Evolutionary conservation across 2,888 invertebrate genomes (phyloP).

Genomic region (Conomelus anceps): DNA sequence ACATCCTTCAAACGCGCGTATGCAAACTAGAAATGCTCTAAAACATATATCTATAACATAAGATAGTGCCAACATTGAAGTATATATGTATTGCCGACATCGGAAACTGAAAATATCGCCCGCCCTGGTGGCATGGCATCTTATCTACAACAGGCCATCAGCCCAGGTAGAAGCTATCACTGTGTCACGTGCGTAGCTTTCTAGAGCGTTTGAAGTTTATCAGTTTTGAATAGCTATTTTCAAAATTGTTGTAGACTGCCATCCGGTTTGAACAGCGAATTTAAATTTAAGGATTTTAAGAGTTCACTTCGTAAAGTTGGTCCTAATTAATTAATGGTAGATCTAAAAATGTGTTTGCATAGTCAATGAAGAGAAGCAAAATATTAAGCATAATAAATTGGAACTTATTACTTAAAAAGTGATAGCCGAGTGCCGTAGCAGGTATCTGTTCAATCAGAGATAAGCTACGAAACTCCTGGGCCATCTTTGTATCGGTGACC

Average conservation of each 20-base stretch:
- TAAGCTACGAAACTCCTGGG: too few relatives aligned
- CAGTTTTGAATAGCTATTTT: not conserved
- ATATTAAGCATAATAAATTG: not conserved
- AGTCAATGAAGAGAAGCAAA: not conserved
- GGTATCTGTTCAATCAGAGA: too few relatives aligned
- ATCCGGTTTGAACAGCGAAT: too few relatives aligned
- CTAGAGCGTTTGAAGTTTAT: not conserved
- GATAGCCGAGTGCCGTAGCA: too few relatives aligned
- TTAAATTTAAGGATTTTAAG: too few relatives aligned
- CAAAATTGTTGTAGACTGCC: too few relatives aligned
- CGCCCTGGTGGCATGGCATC: not conserved
- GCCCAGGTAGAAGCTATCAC: not conserved
- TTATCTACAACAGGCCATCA: not conserved
- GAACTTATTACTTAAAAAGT: not conserved
- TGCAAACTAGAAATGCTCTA: not conserved
- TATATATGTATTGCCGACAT: not conserved
- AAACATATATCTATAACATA: not conserved
- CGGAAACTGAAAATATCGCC: not conserved
- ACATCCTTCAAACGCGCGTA: not conserved
- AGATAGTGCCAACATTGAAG: not conserved
- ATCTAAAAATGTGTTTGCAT: too few relatives aligned
- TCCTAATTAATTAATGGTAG: too few relatives aligned
- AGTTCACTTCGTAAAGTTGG: too few relatives aligned
- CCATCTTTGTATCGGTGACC: too few relatives aligned
- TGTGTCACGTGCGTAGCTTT: not conserved